phyloP scores from a whole-genome alignment of 2,888 invertebrate species.

The Alsophila aescularia region DNA sequence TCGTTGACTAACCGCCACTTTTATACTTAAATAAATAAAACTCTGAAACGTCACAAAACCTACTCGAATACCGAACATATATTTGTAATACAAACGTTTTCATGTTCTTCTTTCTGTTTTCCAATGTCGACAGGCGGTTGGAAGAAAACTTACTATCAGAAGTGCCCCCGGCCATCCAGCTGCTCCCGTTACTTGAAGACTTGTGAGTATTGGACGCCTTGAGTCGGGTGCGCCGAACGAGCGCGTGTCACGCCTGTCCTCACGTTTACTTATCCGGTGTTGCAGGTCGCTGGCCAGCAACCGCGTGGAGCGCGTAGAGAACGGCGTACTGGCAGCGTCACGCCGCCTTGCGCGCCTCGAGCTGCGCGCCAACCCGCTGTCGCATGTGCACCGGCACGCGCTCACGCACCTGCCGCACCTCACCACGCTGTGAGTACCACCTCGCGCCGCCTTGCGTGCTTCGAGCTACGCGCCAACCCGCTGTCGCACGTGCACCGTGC shows the following conservation, averaged over 20 bases:
- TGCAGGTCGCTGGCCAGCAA: constrained; percentile 93
- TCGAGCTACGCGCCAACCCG: constrained; percentile 93
- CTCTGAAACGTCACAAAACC: not conserved
- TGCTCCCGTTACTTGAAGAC: constrained; percentile 91
- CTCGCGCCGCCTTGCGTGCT: constrained; percentile 39
- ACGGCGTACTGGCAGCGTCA: constrained; percentile 88
- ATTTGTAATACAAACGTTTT: too few species aligned
- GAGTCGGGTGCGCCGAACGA: not conserved
- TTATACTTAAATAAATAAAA: constrained; percentile 1
- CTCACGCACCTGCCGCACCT: constrained; percentile 89
- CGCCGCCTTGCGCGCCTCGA: constrained; percentile 90
- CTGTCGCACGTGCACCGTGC: constrained; percentile 89
- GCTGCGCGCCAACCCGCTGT: constrained; percentile 92
- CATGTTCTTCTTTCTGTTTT: not conserved
- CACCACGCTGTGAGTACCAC: constrained; percentile 66
- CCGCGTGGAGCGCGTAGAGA: constrained; percentile 90
- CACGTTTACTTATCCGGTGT: not conserved
- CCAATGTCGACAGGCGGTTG: constrained; percentile 59
- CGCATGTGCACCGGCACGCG: constrained; percentile 87
- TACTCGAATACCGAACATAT: too few species aligned
- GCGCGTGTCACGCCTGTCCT: not conserved
- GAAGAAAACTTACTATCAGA: constrained; percentile 83
- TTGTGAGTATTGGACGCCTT: constrained; percentile 88
- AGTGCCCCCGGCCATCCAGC: constrained; percentile 90
- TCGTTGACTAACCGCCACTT: not conserved